A percentile compares a stretch with the other conserved stretches of the same genome.
phyloP scores from a whole-genome alignment of 2,888 invertebrate genomes.

The Nudaria mundana region DNA sequence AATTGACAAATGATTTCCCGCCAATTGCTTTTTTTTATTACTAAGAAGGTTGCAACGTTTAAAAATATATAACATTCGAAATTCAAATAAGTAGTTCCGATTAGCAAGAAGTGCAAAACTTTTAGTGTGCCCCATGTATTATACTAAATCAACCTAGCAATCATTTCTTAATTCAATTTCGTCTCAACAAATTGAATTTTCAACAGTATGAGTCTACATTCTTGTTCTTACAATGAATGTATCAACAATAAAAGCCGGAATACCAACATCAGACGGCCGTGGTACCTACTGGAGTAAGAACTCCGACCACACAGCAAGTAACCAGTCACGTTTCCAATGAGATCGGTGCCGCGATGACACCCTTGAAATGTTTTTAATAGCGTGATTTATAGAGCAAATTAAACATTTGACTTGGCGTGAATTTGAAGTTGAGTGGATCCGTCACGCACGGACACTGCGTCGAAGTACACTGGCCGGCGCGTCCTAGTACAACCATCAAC shows the following conservation, averaged over 20 bases:
- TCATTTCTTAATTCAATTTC: conserved; percentile 47
- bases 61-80: no score
- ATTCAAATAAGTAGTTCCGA: no score
- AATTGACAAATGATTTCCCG: no score
- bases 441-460: conserved; percentile 72
- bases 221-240: conserved; percentile 52
- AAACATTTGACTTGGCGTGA: conserved; percentile 81
- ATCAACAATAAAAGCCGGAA: conserved; percentile 52
- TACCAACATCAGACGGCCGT: conserved; percentile 42
- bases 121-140: no score
- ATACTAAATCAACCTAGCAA: no score
- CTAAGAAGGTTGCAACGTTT: no score
- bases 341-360: conserved; percentile 75
- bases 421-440: conserved; percentile 77
- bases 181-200: conserved; percentile 63
- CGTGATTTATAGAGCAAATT: conserved; percentile 81
- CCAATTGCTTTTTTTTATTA: no score
- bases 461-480: conserved; percentile 31
- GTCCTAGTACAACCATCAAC: conserved; percentile 27
- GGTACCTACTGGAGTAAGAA: conserved; percentile 2
- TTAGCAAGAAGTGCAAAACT: no score
- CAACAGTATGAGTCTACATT: conserved; percentile 40
- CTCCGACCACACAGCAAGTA: conserved; percentile 67
- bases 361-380: conserved; percentile 80
- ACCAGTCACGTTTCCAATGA: conserved; percentile 75